A percentile compares a stretch with the other conserved stretches of the same genome.
These are phyloP conservation scores for Ptiloglossa arizonensis DNA, from an alignment of 1,140 invertebrate species.

Conservation along the genomic window DNA sequence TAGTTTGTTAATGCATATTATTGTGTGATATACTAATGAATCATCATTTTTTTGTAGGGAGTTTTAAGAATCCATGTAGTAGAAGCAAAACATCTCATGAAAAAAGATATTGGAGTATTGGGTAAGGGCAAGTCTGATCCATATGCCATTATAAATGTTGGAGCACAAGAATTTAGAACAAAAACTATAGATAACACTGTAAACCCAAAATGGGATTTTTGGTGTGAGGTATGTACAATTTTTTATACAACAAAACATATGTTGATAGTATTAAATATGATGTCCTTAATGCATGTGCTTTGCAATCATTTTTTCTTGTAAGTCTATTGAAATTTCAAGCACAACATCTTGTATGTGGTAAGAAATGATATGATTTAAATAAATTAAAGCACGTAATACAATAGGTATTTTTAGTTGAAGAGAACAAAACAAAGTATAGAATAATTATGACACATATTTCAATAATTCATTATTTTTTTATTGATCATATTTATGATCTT, in stretches of 20 bases:
- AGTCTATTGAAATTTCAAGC: conserved; percentile 40
- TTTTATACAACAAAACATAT: conserved; percentile 27
- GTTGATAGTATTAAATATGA: conserved; percentile 49
- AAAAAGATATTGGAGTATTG: conserved; percentile 93
- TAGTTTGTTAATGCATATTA: background rate
- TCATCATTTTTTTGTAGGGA: conserved; percentile 82
- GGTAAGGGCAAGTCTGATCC: conserved; percentile 98
- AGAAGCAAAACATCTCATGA: conserved; percentile 96
- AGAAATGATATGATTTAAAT: conserved; percentile 42
- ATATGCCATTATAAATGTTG: conserved; percentile 93
- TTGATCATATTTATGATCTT: background rate
- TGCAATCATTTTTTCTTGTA: conserved; percentile 33
- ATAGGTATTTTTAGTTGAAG: background rate
- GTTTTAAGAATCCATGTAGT: conserved; percentile 93
- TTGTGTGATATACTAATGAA: conserved; percentile 4
- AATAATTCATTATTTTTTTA: background rate
- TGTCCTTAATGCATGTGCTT: conserved; percentile 75
- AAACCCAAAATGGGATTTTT: conserved; percentile 96
- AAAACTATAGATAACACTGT: conserved; percentile 94
- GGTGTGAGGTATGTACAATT: conserved; percentile 90
- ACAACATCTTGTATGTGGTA: conserved; percentile 58
- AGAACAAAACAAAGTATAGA: background rate
- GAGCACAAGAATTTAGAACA: conserved; percentile 94
- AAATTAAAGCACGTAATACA: conserved; percentile 13
- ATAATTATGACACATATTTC: too few species aligned